Evolutionary conservation across 1,140 invertebrate species (phyloP).

Genomic region (Drosophila auraria): DNA sequence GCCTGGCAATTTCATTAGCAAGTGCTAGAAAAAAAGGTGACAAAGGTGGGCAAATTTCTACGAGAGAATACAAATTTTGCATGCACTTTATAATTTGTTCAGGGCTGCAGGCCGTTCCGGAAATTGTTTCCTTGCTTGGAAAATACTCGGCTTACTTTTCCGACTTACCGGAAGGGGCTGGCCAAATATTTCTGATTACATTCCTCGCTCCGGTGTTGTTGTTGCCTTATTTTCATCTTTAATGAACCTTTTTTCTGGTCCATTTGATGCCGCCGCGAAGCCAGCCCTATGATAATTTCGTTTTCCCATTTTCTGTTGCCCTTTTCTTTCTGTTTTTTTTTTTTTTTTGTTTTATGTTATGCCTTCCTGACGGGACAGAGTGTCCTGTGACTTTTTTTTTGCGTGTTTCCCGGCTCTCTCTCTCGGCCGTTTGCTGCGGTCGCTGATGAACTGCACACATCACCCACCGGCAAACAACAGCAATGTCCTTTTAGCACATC

Average conservation of each 20-base stretch:
- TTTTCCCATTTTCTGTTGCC: slow-evolving; percentile 15
- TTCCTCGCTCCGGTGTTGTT: background rate
- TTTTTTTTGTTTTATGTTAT: slow-evolving; percentile 8
- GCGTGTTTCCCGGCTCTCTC: slow-evolving; percentile 27
- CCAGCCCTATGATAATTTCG: slow-evolving; percentile 47
- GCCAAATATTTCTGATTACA: slow-evolving; percentile 12
- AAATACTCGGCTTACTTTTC: background rate
- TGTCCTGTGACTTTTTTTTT: slow-evolving; percentile 11
- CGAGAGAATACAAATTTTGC: slow-evolving; percentile 2
- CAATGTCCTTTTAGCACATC: slow-evolving; percentile 75
- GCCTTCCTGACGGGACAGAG: slow-evolving; percentile 3
- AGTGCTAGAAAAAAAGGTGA: background rate
- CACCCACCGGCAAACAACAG: slow-evolving; percentile 51
- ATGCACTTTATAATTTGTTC: slow-evolving; percentile 29
- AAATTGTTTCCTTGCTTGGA: background rate
- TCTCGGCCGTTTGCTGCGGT: slow-evolving; percentile 67
- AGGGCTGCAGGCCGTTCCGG: slow-evolving; percentile 23
- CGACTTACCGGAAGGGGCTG: background rate
- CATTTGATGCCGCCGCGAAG: slow-evolving; percentile 21
- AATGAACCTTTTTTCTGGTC: slow-evolving; percentile 40
- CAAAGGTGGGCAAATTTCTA: background rate
- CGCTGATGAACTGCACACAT: slow-evolving; percentile 78
- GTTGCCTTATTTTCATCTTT: slow-evolving; percentile 29
- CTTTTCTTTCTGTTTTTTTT: background rate
- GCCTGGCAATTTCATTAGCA: slow-evolving; percentile 43